phyloP scores from a whole-genome alignment of 2,888 invertebrate genomes.

The Parnassius orleans region DNA sequence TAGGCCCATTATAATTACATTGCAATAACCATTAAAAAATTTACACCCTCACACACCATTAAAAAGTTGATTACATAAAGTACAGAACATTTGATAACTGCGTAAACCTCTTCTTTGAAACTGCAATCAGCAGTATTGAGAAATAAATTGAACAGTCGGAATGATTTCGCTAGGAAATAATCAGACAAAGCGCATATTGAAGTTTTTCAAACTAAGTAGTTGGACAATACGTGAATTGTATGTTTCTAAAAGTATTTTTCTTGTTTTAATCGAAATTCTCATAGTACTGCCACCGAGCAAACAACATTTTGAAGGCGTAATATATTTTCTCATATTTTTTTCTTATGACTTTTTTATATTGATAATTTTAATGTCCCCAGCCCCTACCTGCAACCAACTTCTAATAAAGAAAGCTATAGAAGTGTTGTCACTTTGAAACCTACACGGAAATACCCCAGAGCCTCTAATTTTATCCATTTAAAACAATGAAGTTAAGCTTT shows the following conservation, averaged over 20 bases:
- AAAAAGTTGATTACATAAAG: not conserved
- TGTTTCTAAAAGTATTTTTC: not conserved
- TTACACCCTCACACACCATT: not conserved
- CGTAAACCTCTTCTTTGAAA: not conserved
- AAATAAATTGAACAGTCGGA: not conserved
- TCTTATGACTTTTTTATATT: no score
- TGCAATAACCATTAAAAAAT: no score
- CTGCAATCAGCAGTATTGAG: not conserved
- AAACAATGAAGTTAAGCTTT: no score
- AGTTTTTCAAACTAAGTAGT: not conserved
- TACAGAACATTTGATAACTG: not conserved
- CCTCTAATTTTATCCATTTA: no score
- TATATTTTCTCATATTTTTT: not conserved
- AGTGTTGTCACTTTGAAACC: no score
- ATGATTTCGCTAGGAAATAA: not conserved
- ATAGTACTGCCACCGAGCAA: conserved; percentile 10
- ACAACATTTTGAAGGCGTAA: conserved; percentile 19
- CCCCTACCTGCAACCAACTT: no score
- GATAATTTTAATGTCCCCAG: no score
- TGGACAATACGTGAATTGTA: not conserved
- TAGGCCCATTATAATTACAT: no score
- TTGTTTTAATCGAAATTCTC: conserved; percentile 2
- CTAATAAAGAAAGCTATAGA: no score
- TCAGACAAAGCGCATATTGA: not conserved
- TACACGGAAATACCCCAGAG: no score